Conservation (phyloP, 2,113 vertebrate genomes). For the Dipodomys merriami region DNA sequence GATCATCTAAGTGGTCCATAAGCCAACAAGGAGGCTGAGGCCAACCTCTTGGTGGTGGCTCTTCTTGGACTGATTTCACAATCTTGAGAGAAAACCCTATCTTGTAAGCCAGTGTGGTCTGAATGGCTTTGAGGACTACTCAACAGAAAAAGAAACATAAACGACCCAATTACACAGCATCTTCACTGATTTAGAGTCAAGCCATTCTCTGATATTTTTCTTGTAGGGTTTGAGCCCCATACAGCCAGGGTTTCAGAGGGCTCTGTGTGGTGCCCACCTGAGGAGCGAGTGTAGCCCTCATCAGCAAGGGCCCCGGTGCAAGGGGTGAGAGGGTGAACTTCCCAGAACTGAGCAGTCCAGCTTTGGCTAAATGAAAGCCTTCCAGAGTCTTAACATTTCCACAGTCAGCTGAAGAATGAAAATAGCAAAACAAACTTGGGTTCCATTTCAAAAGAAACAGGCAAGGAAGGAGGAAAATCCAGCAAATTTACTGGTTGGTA, state of each 20-base stretch:
- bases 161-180: neutral
- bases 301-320: rapidly evolving
- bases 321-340: neutral
- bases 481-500: neutral
- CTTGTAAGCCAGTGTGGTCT: neutral
- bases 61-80: neutral
- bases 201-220: neutral
- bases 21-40: neutral
- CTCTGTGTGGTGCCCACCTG: neutral
- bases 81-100: neutral
- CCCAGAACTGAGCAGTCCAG: neutral
- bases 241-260: too few species aligned
- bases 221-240: neutral
- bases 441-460: constrained; percentile 47
- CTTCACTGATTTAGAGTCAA: neutral
- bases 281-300: neutral
- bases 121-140: neutral
- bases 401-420: neutral
- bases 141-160: neutral
- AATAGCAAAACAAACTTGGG: neutral
- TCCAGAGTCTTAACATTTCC: neutral
- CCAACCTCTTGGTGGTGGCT: neutral
- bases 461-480: neutral
- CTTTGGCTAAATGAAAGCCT: neutral
- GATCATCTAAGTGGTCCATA: neutral